These are phyloP conservation scores for Brachyhypopomus gauderio DNA, from an alignment of 2,113 vertebrate species.

Conservation along the genomic window DNA sequence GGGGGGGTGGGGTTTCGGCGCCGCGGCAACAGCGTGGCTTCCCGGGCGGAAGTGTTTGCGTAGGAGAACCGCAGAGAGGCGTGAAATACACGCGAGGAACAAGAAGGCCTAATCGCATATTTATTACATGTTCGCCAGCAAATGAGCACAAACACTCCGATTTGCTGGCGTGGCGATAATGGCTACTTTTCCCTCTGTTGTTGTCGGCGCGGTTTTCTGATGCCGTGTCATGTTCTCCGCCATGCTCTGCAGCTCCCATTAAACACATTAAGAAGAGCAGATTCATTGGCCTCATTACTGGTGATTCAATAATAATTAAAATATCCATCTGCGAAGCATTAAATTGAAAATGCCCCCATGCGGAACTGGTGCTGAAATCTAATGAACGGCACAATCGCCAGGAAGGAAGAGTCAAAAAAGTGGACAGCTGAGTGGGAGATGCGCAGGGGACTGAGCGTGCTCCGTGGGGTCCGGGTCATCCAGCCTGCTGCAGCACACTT, in stretches of 20 bases:
- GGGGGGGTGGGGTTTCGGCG: no score
- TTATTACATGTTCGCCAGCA: constrained; percentile 33
- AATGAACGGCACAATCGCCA: constrained; percentile 41
- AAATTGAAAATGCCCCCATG: constrained; percentile 70
- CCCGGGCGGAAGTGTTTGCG: not conserved
- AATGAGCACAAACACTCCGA: constrained; percentile 7
- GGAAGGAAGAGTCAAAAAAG: constrained; percentile 33
- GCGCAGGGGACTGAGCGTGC: constrained; percentile 3
- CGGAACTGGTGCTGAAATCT: constrained; percentile 52
- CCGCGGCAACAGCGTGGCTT: constrained; percentile 53
- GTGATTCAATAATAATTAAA: constrained; percentile 72
- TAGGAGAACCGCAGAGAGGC: not conserved
- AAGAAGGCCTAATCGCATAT: constrained; percentile 13
- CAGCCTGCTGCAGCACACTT: not conserved
- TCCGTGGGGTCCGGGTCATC: not conserved
- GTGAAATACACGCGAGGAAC: not conserved
- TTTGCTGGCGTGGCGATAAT: constrained; percentile 33
- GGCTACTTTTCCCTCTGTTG: constrained; percentile 37
- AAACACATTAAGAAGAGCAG: constrained; percentile 56
- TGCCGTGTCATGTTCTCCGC: constrained; percentile 50
- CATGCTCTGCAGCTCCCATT: constrained; percentile 56
- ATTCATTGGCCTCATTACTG: constrained; percentile 62
- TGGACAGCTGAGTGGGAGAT: constrained; percentile 3
- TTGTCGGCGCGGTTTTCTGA: constrained; percentile 39
- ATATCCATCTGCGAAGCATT: constrained; percentile 66